Base-by-base conservation (phyloP, 2,888 invertebrate genomes). In the Anthrax anthrax region DNA sequence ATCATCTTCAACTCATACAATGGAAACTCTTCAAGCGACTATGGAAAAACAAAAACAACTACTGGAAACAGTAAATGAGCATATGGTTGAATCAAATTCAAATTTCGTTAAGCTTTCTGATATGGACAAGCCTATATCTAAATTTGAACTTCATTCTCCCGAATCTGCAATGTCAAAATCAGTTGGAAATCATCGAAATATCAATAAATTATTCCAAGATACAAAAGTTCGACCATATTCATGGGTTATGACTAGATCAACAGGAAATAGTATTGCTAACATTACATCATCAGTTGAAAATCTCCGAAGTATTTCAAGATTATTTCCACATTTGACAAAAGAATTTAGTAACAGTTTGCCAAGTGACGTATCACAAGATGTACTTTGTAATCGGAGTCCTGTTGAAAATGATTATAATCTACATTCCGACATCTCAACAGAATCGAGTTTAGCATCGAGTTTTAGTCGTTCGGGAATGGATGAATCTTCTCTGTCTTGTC, bases 51-150 rank as follows among this genome's bases (percentile, higher is more conserved):
- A 64, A 42, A 69, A 69, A 50, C 62, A 65, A 53, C 54, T 69
- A 9, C 52, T 69, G 13, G 69, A 69, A 49, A 68, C 67, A 0
- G 67, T 68, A 3, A 64, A 61, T 17, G 68, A 69, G 48, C 61
- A 64, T 41, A 46, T 49, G 3, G 18, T 19, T 9, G 57, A 59
- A 47, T 43, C 51, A 6, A 64, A 71, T 19, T 69, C 69, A 19
- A 68, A 70, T 46, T 83, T 84, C 60, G 87, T 88, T 0, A 80
- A 80, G 58, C 69, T 88, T 9, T 87, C 87, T 2, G 87, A 88
- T 61, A 72, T 88, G 62, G 85, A 87, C 60, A 82, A 81, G 56
- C 74, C 76, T 6, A 70, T 73, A 9, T 66, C 68, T 36, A 74
- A 74, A 46, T 65, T 72, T 41, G 74, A 74, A 23, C 56, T 72